phyloP scores from a whole-genome alignment of 2,113 vertebrate species.

The Mionectes macconnelli region DNA sequence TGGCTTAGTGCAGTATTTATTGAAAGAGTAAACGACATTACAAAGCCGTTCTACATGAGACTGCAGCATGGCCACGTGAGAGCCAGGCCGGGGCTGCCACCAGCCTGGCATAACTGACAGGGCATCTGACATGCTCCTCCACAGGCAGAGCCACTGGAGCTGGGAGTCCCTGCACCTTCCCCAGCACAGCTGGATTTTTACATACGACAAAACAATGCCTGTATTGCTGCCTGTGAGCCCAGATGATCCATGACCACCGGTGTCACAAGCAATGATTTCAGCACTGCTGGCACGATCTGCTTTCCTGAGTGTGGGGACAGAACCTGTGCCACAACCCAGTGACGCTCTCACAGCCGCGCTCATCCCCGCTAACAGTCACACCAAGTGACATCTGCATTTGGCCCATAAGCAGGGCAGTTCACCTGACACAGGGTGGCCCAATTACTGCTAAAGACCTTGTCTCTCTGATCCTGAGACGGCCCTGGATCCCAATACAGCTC shows the following conservation, averaged over 20 bases:
- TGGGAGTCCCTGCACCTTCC: background rate
- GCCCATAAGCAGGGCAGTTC: slow-evolving; percentile 80
- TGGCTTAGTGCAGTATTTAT: background rate
- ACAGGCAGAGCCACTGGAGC: background rate
- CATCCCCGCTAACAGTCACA: slow-evolving; percentile 72
- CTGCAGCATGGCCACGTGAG: fast-evolving
- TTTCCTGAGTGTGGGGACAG: background rate
- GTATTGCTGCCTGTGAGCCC: background rate
- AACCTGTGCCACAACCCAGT: background rate
- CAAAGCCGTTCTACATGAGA: background rate
- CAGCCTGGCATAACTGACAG: background rate
- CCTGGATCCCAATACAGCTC: slow-evolving; percentile 65
- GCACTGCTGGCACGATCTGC: background rate
- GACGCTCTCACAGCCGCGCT: background rate
- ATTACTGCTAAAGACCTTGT: slow-evolving; percentile 81
- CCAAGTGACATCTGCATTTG: slow-evolving; percentile 82
- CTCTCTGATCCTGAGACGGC: slow-evolving; percentile 49
- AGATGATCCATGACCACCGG: background rate
- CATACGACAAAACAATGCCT: background rate
- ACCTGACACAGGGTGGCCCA: slow-evolving; percentile 88
- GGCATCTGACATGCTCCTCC: background rate
- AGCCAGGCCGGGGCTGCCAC: background rate
- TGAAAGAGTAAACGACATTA: background rate
- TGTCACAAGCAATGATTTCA: slow-evolving; percentile 61
- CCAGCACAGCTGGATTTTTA: background rate